These are phyloP conservation scores for Heliconius melpomene DNA, from an alignment of 1,140 invertebrate species.

Conservation along the genomic window DNA sequence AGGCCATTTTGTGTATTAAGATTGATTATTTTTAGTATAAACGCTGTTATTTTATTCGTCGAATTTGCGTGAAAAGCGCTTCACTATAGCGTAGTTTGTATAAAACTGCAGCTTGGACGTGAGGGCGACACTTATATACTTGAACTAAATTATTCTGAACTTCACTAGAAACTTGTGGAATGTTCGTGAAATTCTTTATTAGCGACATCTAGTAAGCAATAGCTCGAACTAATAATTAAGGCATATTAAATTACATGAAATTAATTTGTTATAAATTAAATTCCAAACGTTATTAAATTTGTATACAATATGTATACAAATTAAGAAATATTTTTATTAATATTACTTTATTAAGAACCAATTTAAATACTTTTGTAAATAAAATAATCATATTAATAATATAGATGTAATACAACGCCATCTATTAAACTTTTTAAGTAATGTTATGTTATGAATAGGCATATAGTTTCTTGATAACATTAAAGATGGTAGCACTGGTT, in stretches of 20 bases:
- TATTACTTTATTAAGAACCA: background rate
- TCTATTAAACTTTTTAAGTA: background rate
- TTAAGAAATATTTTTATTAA: background rate
- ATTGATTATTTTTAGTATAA: background rate
- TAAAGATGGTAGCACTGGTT: background rate
- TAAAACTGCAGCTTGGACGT: slow-evolving; percentile 39
- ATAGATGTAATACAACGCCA: background rate
- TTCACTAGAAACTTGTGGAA: slow-evolving; percentile 47
- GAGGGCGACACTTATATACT: slow-evolving; percentile 53
- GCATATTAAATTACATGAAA: too few species aligned
- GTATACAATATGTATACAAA: too few species aligned
- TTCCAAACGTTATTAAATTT: too few species aligned
- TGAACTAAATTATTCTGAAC: slow-evolving; percentile 24
- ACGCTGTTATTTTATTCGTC: background rate
- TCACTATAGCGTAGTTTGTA: slow-evolving; percentile 13
- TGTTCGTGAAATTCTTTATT: slow-evolving; percentile 35
- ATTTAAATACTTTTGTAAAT: background rate
- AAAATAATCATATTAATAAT: background rate
- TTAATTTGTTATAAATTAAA: too few species aligned
- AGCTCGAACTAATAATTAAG: background rate
- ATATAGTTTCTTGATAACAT: background rate
- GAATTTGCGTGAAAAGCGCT: slow-evolving; percentile 21
- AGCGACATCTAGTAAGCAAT: slow-evolving; percentile 27
- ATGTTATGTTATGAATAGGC: background rate
- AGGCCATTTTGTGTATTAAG: slow-evolving; percentile 50